These are phyloP conservation scores for Tichodroma muraria DNA, from an alignment of 2,113 vertebrate genomes.

Conservation along the genomic window DNA sequence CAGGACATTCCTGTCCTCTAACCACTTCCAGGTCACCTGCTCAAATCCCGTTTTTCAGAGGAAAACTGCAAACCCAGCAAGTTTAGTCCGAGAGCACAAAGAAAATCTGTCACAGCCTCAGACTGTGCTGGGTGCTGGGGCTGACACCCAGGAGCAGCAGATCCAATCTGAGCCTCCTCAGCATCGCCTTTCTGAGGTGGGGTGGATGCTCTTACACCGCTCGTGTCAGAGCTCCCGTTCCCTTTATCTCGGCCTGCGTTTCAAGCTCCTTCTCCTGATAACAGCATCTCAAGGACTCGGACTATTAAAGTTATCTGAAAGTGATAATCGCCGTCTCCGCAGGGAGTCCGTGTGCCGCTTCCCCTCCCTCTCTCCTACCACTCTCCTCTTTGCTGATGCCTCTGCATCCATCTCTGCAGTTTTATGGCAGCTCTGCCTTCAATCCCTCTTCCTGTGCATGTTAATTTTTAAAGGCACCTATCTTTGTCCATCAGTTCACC, in stretches of 20 bases:
- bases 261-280: conserved; percentile 2
- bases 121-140: neutral
- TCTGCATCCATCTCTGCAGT: neutral
- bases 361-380: neutral
- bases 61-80: neutral
- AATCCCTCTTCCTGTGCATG: neutral
- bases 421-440: neutral
- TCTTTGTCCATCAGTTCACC: neutral
- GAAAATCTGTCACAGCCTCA: neutral
- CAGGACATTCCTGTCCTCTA: neutral
- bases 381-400: neutral
- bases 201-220: neutral
- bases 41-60: neutral
- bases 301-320: neutral
- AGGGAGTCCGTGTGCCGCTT: neutral
- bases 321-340: neutral
- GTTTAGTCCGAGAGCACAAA: neutral
- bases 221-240: neutral
- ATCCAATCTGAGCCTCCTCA: neutral
- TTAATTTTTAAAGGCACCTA: conserved; percentile 14
- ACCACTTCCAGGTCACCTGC: neutral
- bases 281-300: neutral
- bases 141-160: neutral
- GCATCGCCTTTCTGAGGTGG: neutral
- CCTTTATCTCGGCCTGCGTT: neutral